phyloP scores from a whole-genome alignment of 1,140 invertebrate species.

The Caerostris darwini region DNA sequence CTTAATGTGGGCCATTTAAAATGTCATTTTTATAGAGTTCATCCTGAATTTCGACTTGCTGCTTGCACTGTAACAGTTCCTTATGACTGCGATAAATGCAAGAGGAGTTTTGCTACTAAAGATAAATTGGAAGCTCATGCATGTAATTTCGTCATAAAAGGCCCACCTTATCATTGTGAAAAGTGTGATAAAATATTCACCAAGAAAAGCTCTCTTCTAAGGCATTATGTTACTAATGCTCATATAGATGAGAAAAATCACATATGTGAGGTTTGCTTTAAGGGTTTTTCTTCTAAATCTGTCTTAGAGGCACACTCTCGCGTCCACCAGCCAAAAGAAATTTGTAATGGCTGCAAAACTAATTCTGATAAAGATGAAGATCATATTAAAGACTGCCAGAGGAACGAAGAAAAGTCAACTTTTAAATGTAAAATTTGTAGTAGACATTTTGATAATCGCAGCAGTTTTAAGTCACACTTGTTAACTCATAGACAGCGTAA shows the following conservation, averaged over 20 bases:
- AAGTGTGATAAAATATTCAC: background rate
- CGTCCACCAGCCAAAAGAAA: background rate
- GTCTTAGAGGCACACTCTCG: background rate
- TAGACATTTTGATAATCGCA: background rate
- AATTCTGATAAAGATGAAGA: background rate
- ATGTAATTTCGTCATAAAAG: background rate
- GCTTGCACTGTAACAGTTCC: background rate
- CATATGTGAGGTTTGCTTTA: background rate
- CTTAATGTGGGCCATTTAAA: slow-evolving; percentile 11
- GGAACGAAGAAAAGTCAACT: background rate
- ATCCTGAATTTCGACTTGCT: slow-evolving; percentile 20
- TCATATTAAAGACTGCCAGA: background rate
- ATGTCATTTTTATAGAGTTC: slow-evolving; percentile 47
- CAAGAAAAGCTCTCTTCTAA: background rate
- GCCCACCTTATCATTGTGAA: background rate
- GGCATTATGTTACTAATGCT: background rate
- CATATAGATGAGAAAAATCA: background rate
- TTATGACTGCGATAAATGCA: background rate
- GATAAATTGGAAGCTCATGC: background rate
- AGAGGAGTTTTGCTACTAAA: background rate
- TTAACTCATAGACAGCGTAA: background rate
- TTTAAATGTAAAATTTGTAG: background rate
- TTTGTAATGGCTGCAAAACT: background rate
- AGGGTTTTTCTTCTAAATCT: background rate
- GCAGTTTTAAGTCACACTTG: background rate